A percentile compares a stretch with the other conserved stretches of the same genome.
phyloP scores from a whole-genome alignment of 2,888 invertebrate species.

The Liopterus haemorrhoidalis region DNA sequence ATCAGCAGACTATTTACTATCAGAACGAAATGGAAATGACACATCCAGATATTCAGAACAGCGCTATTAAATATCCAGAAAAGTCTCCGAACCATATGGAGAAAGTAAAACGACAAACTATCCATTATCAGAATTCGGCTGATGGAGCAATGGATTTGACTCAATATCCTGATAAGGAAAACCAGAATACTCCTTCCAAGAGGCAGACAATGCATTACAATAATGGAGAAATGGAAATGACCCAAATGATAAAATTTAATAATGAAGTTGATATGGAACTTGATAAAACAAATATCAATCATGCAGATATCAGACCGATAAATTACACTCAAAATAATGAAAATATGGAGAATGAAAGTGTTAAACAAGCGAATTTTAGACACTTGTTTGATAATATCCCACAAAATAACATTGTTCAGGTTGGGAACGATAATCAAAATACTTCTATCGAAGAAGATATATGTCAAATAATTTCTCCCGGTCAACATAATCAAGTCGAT shows the following conservation, averaged over 20 bases:
- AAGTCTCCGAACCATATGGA: too few relatives aligned
- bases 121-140: neutral
- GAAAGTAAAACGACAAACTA: neutral
- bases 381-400: too few relatives aligned
- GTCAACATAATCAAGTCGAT: conserved; percentile 3
- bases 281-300: too few relatives aligned
- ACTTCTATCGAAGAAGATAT: conserved; percentile 2
- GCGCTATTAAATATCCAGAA: too few relatives aligned
- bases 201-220: conserved; percentile 12
- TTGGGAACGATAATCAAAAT: neutral
- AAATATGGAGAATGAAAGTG: conserved; percentile 8
- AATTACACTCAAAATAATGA: conserved; percentile 4
- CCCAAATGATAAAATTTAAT: too few relatives aligned
- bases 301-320: too few relatives aligned
- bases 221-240: conserved; percentile 1
- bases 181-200: neutral
- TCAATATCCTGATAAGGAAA: neutral
- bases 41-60: too few relatives aligned
- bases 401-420: neutral
- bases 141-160: neutral
- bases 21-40: too few relatives aligned
- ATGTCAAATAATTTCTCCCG: neutral
- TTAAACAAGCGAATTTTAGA: neutral
- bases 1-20: too few relatives aligned
- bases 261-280: too few relatives aligned